phyloP scores from a whole-genome alignment of 2,113 vertebrate species.

The Oceanites oceanicus region DNA sequence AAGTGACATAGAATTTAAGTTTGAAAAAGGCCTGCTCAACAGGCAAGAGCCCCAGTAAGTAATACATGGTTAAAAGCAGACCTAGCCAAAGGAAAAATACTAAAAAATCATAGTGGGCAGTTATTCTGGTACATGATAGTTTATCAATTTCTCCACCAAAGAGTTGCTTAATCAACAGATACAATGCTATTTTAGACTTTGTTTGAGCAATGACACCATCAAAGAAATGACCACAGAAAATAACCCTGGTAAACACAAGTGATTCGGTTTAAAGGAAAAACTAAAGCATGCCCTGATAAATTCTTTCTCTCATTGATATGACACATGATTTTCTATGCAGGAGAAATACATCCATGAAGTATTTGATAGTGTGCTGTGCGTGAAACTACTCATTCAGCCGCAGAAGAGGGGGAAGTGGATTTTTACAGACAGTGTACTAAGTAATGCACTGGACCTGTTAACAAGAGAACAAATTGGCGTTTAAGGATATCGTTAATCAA shows the following conservation, averaged over 20 bases:
- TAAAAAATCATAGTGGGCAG: neutral
- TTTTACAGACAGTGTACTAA: neutral
- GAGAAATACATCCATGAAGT: neutral
- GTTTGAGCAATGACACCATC: neutral
- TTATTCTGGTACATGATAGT: neutral
- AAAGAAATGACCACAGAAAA: conserved; percentile 17
- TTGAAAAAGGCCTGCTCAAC: neutral
- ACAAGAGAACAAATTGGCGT: neutral
- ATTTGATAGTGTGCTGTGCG: neutral
- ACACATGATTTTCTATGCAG: conserved; percentile 23
- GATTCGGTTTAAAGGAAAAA: conserved; percentile 30
- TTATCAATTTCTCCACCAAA: neutral
- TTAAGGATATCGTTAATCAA: neutral
- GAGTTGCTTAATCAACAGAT: neutral
- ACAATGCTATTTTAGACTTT: neutral
- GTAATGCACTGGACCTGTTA: neutral
- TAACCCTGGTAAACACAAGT: neutral
- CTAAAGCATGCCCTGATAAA: neutral
- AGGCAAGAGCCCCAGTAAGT: neutral
- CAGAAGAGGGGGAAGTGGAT: neutral
- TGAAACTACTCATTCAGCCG: neutral
- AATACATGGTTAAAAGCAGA: neutral
- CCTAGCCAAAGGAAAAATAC: neutral
- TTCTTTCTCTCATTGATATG: neutral
- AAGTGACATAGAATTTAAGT: neutral